Base-by-base conservation (phyloP, 2,797 vertebrate genomes). In the Nannoperca obscura region DNA sequence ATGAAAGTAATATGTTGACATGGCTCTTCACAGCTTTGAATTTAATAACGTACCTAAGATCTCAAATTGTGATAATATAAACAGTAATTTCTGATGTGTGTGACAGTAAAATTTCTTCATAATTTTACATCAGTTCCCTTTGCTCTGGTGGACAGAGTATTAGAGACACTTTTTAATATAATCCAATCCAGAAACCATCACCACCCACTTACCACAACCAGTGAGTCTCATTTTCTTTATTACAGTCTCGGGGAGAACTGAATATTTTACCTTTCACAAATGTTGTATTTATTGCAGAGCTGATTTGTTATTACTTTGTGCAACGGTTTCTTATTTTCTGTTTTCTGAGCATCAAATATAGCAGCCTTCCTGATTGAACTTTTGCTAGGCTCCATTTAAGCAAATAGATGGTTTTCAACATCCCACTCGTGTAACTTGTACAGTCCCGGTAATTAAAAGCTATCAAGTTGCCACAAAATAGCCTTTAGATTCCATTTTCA, bases 381-480 rank as follows among this genome's bases (percentile, higher is more conserved):
- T 67, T 20, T 62, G 19, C 20, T 50, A 5, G 19, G 36, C 19
- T 57, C 30, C 15, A 27, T 60, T 62, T 27, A 46, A 32, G 32
- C 7, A 34, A 61, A 75, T 46, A 42, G 8, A 68, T 46, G 5
- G 12, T 70, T 71, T 22, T 66, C 53, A 69, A 27, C 27, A 64
- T n/a, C 24, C 19, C 7, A 44, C 40, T 67, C 19, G 38, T 55
- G 24, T 54, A 5, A 36, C 42, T 44, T 49, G 7, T 7, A 42
- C 55, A 52, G 15, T 12, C 60, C 52, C 27, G 9, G 14, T 42
- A 40, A 62, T 65, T 76, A 64, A 57, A 55, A 74, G 15, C 10
- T 67, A 76, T 30, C 27, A 75, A 62, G n/a, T 19, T 79, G 5
- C 42, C 47, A 24, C 38, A 57, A 40, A 74, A 27, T 9, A 38